A percentile compares a stretch with the other conserved stretches of the same genome.
These are phyloP conservation scores for Celastrina argiolus DNA, from an alignment of 2,888 invertebrate species.

Conservation along the genomic window DNA sequence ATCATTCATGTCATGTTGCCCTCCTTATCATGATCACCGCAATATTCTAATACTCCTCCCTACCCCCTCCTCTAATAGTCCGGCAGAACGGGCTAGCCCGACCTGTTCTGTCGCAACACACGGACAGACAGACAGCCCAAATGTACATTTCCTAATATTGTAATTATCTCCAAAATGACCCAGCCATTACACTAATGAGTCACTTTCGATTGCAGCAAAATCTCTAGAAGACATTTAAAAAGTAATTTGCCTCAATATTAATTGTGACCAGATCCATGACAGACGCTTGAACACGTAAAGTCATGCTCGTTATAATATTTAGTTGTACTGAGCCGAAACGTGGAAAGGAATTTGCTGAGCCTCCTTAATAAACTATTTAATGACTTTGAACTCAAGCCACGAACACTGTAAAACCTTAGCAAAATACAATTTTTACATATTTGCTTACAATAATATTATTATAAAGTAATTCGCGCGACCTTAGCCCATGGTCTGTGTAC, in stretches of 20 bases:
- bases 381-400: too few species aligned
- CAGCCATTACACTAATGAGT: neutral
- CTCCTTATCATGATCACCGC: neutral
- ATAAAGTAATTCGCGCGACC: neutral
- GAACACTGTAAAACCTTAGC: too few species aligned
- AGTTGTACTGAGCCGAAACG: too few species aligned
- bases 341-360: too few species aligned
- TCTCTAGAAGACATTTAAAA: neutral
- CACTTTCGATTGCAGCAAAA: neutral
- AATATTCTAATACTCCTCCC: neutral
- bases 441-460: too few species aligned
- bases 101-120: slow-evolving; percentile 1
- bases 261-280: neutral
- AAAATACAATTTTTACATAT: too few species aligned
- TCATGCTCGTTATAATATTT: neutral
- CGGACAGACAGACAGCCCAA: neutral
- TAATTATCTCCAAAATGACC: neutral
- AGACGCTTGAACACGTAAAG: neutral
- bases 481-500: neutral
- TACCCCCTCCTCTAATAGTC: neutral
- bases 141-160: neutral
- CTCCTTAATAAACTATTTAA: too few species aligned
- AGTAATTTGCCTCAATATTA: neutral
- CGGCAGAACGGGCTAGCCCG: neutral
- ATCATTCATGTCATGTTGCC: neutral